These are phyloP conservation scores for Heliocidaris erythrogramma DNA, from an alignment of 35 echinoderm and acorn worm species.

Conservation along the genomic window DNA sequence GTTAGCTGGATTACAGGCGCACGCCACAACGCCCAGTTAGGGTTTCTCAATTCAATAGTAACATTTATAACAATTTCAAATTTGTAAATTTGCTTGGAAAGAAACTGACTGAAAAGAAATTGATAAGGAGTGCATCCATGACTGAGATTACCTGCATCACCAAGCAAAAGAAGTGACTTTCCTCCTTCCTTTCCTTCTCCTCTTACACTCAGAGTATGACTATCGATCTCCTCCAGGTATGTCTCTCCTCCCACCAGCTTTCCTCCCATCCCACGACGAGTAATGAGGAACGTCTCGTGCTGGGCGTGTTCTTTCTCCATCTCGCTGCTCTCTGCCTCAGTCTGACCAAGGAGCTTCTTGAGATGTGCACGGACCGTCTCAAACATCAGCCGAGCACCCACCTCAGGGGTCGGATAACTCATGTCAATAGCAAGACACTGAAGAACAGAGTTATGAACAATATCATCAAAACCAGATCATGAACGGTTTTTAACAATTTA, in stretches of 20 bases:
- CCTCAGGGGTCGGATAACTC: constrained; percentile 65
- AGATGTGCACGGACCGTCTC: constrained; percentile 66
- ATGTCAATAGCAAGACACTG: constrained; percentile 60
- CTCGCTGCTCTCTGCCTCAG: constrained; percentile 15
- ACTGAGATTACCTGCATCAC: constrained; percentile 53
- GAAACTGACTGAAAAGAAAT: neutral
- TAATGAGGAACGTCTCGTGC: constrained; percentile 59
- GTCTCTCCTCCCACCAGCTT: constrained; percentile 61
- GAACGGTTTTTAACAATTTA: neutral
- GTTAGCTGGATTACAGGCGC: no score
- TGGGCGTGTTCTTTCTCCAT: constrained; percentile 57
- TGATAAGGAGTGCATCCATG: no score
- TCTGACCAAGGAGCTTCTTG: constrained; percentile 38
- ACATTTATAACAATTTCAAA: no score
- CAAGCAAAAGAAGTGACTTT: constrained; percentile 57
- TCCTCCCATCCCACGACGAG: constrained; percentile 73
- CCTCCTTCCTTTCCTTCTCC: constrained; percentile 36
- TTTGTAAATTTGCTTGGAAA: neutral
- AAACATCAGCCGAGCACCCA: constrained; percentile 76
- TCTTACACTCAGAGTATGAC: constrained; percentile 31
- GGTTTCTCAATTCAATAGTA: no score
- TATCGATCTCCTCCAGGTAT: constrained; percentile 56
- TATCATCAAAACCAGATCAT: neutral
- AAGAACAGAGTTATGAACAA: neutral
- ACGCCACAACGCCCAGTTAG: no score